These are phyloP conservation scores for Pangasius larnaudii DNA, from an alignment of 2,797 vertebrate genomes.

Conservation along the genomic window DNA sequence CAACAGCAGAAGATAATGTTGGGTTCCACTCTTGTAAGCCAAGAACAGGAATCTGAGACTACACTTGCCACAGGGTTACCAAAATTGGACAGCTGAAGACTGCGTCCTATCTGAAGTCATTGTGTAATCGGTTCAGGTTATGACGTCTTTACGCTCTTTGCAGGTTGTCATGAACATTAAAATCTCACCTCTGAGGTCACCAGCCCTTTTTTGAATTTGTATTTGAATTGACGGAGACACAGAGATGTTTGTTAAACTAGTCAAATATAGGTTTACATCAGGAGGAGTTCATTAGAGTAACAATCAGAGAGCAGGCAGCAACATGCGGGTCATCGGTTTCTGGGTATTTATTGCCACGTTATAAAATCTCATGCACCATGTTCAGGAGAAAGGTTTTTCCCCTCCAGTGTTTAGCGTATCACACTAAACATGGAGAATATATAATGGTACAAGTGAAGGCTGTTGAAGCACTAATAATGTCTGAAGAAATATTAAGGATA, in stretches of 20 bases:
- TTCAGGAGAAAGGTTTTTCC: not conserved
- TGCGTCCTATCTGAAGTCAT: not conserved
- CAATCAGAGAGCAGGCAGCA: not conserved
- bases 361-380: not conserved
- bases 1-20: not conserved
- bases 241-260: not conserved
- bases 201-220: conserved; percentile 1
- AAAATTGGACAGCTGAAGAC: not conserved
- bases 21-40: not conserved
- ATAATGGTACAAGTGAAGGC: not conserved
- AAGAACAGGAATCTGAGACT: not conserved
- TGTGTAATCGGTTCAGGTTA: not conserved
- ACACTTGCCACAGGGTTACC: not conserved
- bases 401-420: not conserved
- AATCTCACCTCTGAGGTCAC: not conserved
- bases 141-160: not conserved
- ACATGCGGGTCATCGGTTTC: not conserved
- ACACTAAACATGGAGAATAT: not conserved
- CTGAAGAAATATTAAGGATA: conserved; percentile 6
- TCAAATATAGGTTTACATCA: not conserved
- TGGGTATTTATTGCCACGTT: not conserved
- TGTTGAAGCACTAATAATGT: not conserved
- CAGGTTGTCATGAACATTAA: not conserved
- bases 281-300: not conserved
- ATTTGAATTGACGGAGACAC: conserved; percentile 10